phyloP scores from a whole-genome alignment of 2,888 invertebrate genomes.

The Andricus curvator region DNA sequence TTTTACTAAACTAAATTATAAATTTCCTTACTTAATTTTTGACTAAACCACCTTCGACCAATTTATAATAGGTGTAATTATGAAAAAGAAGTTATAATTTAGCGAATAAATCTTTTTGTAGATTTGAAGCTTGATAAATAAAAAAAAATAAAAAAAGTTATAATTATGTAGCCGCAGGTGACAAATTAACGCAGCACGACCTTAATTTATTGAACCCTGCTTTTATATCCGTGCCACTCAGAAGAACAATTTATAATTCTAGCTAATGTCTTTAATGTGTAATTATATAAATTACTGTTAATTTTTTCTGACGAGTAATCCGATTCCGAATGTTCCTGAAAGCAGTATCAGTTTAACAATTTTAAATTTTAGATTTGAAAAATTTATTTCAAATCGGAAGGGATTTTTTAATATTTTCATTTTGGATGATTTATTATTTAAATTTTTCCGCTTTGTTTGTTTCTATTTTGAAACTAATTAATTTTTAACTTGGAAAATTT shows the following conservation, averaged over 20 bases:
- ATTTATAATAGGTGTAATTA: conserved; percentile 22
- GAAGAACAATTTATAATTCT: conserved; percentile 27
- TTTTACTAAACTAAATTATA: neutral
- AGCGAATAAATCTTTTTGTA: no score
- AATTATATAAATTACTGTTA: conserved; percentile 24
- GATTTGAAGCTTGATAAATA: no score
- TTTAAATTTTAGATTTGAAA: no score
- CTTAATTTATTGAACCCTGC: neutral
- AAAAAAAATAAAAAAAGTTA: neutral
- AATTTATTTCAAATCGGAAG: no score
- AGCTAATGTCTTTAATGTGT: neutral
- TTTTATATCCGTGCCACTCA: conserved; percentile 20
- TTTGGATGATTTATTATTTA: no score
- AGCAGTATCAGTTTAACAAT: no score
- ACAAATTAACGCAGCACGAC: conserved; percentile 15
- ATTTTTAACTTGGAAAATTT: no score
- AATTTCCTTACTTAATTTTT: neutral
- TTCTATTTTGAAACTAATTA: no score
- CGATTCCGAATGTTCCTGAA: neutral
- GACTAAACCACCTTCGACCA: neutral
- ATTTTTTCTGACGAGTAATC: conserved; percentile 6
- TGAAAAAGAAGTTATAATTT: neutral
- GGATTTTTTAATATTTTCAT: no score
- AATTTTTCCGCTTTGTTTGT: no score
- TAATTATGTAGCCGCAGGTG: conserved; percentile 22